These are phyloP conservation scores for Eupithecia abbreviata DNA, from an alignment of 2,888 invertebrate genomes.

Conservation along the genomic window DNA sequence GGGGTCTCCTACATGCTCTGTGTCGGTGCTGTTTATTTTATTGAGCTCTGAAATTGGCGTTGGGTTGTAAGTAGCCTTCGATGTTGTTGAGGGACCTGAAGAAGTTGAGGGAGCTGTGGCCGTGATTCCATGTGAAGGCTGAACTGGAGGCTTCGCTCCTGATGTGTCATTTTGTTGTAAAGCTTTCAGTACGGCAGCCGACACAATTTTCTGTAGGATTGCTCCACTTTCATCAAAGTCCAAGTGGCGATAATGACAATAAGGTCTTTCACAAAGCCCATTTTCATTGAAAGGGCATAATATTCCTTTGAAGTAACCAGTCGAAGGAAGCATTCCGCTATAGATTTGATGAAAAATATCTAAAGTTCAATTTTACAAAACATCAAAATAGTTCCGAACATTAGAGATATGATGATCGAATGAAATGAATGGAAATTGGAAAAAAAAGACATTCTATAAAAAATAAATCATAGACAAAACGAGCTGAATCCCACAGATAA, in stretches of 20 bases:
- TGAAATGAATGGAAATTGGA: background rate
- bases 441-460: background rate
- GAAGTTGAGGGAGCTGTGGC: constrained; percentile 46
- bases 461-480: background rate
- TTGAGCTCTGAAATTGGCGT: constrained; percentile 86
- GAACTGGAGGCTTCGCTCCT: constrained; percentile 50
- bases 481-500: background rate
- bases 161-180: constrained; percentile 77
- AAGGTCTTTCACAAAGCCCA: constrained; percentile 92
- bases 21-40: constrained; percentile 68
- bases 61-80: constrained; percentile 84
- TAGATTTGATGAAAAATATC: constrained; percentile 17
- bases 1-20: constrained; percentile 62
- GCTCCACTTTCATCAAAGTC: constrained; percentile 86
- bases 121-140: constrained; percentile 36
- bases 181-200: constrained; percentile 85
- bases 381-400: constrained; percentile 34
- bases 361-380: constrained; percentile 37
- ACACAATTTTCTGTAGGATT: constrained; percentile 83
- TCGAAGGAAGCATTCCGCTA: constrained; percentile 91
- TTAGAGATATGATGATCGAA: constrained; percentile 19
- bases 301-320: constrained; percentile 93
- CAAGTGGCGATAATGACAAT: constrained; percentile 95
- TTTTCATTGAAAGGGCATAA: constrained; percentile 93
- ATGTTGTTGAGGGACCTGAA: constrained; percentile 63